Percentiles rank a stretch among this genome's conserved stretches.
Conservation (phyloP, 30 jellyfish, hydroid and myxozoan genomes). For the Sanderia malayensis region DNA sequence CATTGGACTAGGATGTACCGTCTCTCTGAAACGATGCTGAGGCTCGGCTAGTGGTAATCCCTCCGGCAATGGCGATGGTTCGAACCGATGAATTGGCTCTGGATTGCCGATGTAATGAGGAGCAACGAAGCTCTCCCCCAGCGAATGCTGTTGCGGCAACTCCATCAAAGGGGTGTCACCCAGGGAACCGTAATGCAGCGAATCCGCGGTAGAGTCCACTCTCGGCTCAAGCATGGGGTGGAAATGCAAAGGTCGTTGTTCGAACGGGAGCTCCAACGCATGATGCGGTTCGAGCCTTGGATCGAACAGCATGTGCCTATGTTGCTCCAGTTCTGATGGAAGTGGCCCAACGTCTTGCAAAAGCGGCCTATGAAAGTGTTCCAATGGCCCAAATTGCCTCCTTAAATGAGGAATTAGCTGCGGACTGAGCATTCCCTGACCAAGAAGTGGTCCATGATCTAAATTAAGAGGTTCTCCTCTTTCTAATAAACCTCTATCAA, state of each 20-base stretch:
- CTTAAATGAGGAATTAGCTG: constrained; percentile 40
- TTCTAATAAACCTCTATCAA: constrained; percentile 27
- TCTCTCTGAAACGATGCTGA: constrained; percentile 15
- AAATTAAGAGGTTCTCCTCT: constrained; percentile 56
- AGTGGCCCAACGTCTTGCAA: constrained; percentile 26
- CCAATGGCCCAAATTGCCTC: constrained; percentile 15
- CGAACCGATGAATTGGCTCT: background rate
- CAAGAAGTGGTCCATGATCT: constrained; percentile 44
- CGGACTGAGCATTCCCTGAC: constrained; percentile 52
- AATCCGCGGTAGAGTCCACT: constrained; percentile 4
- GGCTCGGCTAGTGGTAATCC: background rate
- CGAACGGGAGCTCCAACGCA: background rate
- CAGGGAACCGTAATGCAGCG: constrained; percentile 38
- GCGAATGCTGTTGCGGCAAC: constrained; percentile 36
- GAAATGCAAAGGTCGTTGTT: constrained; percentile 16
- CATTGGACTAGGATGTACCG: constrained; percentile 1
- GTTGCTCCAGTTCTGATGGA: constrained; percentile 34
- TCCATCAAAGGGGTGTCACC: constrained; percentile 48
- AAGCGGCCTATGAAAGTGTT: constrained; percentile 10
- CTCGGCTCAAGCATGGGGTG: background rate
- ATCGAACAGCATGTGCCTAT: constrained; percentile 42
- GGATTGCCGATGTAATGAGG: constrained; percentile 6
- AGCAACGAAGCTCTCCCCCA: constrained; percentile 33
- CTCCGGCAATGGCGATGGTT: constrained; percentile 10
- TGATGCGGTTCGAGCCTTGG: constrained; percentile 14